These are phyloP conservation scores for Molossus molossus DNA, from an alignment of 2,797 vertebrate genomes.

Conservation along the genomic window DNA sequence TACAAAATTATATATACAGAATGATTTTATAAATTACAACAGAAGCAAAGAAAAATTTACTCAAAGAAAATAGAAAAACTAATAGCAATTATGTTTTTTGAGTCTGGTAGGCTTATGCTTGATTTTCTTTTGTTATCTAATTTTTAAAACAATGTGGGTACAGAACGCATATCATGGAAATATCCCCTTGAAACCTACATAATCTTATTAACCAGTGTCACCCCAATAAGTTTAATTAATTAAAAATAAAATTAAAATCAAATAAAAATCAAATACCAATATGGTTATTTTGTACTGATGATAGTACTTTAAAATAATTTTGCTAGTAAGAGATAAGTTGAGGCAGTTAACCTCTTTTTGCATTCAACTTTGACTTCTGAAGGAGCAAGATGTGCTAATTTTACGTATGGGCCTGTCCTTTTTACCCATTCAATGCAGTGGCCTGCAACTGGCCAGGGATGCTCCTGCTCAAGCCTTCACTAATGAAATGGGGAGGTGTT, in stretches of 20 bases:
- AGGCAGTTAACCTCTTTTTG: not conserved
- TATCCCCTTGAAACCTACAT: not conserved
- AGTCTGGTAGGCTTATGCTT: not conserved
- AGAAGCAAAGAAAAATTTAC: not conserved
- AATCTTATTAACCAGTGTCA: not conserved
- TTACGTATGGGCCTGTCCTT: not conserved
- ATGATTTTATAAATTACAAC: constrained; percentile 37
- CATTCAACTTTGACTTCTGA: constrained; percentile 20
- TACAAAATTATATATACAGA: not conserved
- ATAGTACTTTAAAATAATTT: constrained; percentile 16
- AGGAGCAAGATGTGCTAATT: not conserved
- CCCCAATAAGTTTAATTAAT: not conserved
- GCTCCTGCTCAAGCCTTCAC: not conserved
- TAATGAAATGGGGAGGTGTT: not conserved
- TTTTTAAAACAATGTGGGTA: not conserved
- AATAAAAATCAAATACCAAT: not conserved
- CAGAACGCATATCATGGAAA: not conserved
- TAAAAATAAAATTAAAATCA: not conserved
- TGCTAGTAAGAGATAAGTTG: not conserved
- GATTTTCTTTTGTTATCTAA: not conserved
- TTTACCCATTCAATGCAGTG: not conserved
- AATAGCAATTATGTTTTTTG: not conserved
- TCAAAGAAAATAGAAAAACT: constrained; percentile 13
- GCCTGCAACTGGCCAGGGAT: not conserved
- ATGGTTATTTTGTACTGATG: not conserved